These are phyloP conservation scores for Latheticus oryzae DNA, from an alignment of 2,888 invertebrate species.

Conservation along the genomic window DNA sequence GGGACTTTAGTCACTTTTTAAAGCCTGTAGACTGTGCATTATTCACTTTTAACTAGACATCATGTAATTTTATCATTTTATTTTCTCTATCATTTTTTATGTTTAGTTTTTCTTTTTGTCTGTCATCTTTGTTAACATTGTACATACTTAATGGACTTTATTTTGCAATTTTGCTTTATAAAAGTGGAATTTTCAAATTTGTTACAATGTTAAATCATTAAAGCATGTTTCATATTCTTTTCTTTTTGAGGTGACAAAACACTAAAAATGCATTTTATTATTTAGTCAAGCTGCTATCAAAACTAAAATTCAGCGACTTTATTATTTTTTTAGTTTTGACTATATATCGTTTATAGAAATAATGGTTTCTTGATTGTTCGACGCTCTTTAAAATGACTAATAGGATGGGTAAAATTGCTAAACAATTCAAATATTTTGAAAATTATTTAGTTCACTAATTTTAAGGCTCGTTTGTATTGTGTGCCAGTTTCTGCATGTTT, in stretches of 20 bases:
- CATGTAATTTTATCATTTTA: slow-evolving; percentile 33
- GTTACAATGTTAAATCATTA: slow-evolving; percentile 20
- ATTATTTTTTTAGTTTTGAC: background rate
- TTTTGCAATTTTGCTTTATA: slow-evolving; percentile 26
- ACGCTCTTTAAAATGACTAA: too few species aligned
- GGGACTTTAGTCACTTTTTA: slow-evolving; percentile 51
- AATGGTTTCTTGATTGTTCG: too few species aligned
- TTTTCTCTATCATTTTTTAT: slow-evolving; percentile 26
- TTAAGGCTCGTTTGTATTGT: too few species aligned
- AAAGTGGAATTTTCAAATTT: slow-evolving; percentile 8
- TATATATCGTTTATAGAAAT: too few species aligned
- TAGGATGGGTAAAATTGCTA: too few species aligned
- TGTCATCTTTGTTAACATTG: slow-evolving; percentile 33
- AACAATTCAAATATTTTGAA: too few species aligned
- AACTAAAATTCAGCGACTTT: slow-evolving; percentile 43
- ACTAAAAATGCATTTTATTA: slow-evolving; percentile 16
- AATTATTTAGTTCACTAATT: too few species aligned
- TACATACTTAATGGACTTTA: slow-evolving; percentile 27
- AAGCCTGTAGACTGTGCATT: slow-evolving; percentile 59
- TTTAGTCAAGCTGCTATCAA: slow-evolving; percentile 45
- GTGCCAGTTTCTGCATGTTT: too few species aligned
- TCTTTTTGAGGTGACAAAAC: slow-evolving; percentile 25
- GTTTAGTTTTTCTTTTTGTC: slow-evolving; percentile 27
- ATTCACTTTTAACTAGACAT: slow-evolving; percentile 43
- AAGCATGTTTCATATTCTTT: slow-evolving; percentile 19